Evolutionary conservation across 2,888 invertebrate genomes (phyloP), one percentile per base, ranked within the genome.

Genomic region (Cetonia aurata): DNA sequence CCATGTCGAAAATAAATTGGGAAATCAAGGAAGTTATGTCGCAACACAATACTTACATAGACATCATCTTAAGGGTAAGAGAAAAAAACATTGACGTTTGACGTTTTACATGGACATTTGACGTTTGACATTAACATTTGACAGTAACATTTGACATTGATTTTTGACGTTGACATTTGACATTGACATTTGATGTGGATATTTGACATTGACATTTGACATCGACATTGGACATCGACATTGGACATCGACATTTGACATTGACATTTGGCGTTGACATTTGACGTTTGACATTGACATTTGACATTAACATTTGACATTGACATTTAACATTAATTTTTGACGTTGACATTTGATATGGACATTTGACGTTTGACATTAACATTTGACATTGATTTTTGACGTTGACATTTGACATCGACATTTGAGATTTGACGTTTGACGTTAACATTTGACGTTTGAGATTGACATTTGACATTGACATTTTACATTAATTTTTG

Each of bases 1-100:
- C 92, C n/a, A 98, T 99, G 93, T 92, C 94, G 67, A 92, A 92
- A 85, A 96, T 98, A 0, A 93, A 94, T 83, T 99, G 98, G 98
- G 91, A 96, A 85, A 90, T 99, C 71, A 96, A 95, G 86, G 96
- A 95, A 79, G 96, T 99, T 0, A 96, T 95, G 85, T 96, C 95
- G 0, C 95, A 98, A 79, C 98, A 99, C 82, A 98, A 95, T 80
- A 86, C 89, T 1, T 99, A 99, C 82, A 91, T 95, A 10, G 94
- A 96, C 78, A 88, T 90, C 80, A 86, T 95, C 59, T 87, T 93
- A 44, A 84, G 86, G 82, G 91, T 90, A 83, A 37, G 37, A 37
- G 37, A 81, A 84, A 81, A 55, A 1, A 10, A 37, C 37, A 8
- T 37, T 37, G 8, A 37, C 37, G 10, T 53, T 67, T 67, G 4